A percentile compares a stretch with the other conserved stretches of the same genome.
These are phyloP conservation scores for Apolygus lucorum DNA, from an alignment of 1,140 invertebrate genomes.

Conservation along the genomic window DNA sequence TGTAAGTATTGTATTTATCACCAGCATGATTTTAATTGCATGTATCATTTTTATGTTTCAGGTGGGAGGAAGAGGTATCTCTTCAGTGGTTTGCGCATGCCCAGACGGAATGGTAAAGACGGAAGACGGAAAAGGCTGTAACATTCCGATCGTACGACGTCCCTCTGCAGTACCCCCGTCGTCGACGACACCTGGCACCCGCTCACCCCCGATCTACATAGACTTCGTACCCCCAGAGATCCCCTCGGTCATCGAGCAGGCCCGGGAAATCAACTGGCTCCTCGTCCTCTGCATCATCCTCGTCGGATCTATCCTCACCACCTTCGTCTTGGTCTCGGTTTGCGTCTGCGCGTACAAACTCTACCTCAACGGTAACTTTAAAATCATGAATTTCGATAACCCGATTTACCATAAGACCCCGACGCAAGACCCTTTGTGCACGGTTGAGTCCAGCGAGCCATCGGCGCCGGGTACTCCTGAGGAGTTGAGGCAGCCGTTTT, in stretches of 20 bases:
- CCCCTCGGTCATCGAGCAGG: not conserved
- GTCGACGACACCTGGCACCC: not conserved
- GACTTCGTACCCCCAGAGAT: not conserved
- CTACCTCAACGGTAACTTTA: constrained; percentile 17
- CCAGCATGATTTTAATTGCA: too few relatives aligned
- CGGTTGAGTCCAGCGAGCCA: constrained; percentile 1
- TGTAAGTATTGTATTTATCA: too few relatives aligned
- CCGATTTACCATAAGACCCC: constrained; percentile 17
- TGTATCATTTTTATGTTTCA: not conserved
- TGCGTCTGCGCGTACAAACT: constrained; percentile 9
- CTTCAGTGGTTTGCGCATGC: constrained; percentile 19
- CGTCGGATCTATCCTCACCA: not conserved
- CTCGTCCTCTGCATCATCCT: constrained; percentile 7
- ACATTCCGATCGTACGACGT: not conserved
- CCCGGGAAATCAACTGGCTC: constrained; percentile 14
- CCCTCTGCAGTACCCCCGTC: not conserved
- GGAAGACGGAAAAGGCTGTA: not conserved
- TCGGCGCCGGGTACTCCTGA: constrained; percentile 14
- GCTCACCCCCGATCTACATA: constrained; percentile 1
- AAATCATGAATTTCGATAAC: constrained; percentile 22
- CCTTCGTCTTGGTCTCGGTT: constrained; percentile 5
- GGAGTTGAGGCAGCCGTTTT: constrained; percentile 3
- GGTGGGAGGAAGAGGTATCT: not conserved
- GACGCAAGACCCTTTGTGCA: constrained; percentile 8
- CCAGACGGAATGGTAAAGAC: constrained; percentile 14